Conservation (phyloP, 2,888 invertebrate genomes). For the Diaphora mendica region DNA sequence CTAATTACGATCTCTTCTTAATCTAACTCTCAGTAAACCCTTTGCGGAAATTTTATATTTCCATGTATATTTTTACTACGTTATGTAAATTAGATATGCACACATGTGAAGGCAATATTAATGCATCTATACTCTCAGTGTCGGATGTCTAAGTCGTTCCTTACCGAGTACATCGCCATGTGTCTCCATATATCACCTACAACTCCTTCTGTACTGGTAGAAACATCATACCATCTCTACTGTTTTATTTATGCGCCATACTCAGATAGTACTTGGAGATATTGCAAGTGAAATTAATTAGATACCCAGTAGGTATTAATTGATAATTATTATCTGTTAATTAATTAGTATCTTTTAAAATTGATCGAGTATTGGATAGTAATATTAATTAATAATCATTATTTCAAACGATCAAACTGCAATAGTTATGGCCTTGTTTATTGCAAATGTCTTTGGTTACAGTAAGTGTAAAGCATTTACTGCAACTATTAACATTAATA, state of each 20-base stretch:
- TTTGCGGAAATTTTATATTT: not conserved
- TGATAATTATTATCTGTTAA: constrained; percentile 1
- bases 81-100: not conserved
- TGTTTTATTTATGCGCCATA: not conserved
- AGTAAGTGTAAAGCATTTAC: not conserved
- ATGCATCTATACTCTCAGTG: constrained; percentile 6
- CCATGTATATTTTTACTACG: not conserved
- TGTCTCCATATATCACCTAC: constrained; percentile 5
- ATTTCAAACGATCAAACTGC: not conserved
- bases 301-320: not conserved
- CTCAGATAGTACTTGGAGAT: not conserved
- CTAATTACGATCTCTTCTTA: not conserved
- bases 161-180: not conserved
- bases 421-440: not conserved
- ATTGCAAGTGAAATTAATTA: not conserved
- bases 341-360: not conserved
- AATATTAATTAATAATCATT: constrained; percentile 34
- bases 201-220: not conserved
- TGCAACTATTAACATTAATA: not conserved
- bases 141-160: constrained; percentile 6
- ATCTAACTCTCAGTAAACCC: not conserved
- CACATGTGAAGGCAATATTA: not conserved
- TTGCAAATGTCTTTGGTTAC: not conserved
- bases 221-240: not conserved
- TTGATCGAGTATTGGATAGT: not conserved